These are phyloP conservation scores for Conops quadrifasciatus DNA, from an alignment of 2,888 invertebrate species.

Conservation along the genomic window DNA sequence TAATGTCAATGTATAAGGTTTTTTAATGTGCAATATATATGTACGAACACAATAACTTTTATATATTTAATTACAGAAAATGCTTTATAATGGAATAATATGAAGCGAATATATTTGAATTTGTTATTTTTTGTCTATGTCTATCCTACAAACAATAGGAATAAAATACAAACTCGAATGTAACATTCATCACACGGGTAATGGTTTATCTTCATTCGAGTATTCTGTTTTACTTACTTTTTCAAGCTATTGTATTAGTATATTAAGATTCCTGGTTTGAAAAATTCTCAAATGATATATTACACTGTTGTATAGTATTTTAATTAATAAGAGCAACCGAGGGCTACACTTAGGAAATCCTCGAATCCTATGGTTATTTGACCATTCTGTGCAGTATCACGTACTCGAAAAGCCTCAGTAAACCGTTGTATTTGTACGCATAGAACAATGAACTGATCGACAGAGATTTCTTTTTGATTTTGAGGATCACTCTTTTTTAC, in stretches of 20 bases:
- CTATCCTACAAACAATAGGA: neutral
- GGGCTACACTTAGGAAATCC: slow-evolving; percentile 86
- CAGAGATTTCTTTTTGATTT: slow-evolving; percentile 73
- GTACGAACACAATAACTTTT: too few species aligned
- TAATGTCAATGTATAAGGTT: too few species aligned
- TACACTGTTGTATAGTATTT: too few species aligned
- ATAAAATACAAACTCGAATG: neutral
- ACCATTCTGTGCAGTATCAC: slow-evolving; percentile 83
- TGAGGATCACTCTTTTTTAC: slow-evolving; percentile 75
- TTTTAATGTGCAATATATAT: too few species aligned
- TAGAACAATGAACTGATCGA: slow-evolving; percentile 88
- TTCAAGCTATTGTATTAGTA: neutral
- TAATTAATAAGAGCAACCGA: slow-evolving; percentile 71
- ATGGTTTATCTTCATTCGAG: neutral
- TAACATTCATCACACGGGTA: neutral
- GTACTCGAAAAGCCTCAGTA: slow-evolving; percentile 84
- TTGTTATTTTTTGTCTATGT: neutral
- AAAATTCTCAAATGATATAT: too few species aligned
- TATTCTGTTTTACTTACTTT: neutral
- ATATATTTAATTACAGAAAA: neutral
- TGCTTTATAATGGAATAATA: slow-evolving; percentile 11
- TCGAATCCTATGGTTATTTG: slow-evolving; percentile 87
- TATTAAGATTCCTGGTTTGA: too few species aligned
- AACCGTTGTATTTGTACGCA: slow-evolving; percentile 90
- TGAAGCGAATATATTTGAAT: neutral